phyloP scores from a whole-genome alignment of 2,797 vertebrate species.

The Semaprochilodus insignis region DNA sequence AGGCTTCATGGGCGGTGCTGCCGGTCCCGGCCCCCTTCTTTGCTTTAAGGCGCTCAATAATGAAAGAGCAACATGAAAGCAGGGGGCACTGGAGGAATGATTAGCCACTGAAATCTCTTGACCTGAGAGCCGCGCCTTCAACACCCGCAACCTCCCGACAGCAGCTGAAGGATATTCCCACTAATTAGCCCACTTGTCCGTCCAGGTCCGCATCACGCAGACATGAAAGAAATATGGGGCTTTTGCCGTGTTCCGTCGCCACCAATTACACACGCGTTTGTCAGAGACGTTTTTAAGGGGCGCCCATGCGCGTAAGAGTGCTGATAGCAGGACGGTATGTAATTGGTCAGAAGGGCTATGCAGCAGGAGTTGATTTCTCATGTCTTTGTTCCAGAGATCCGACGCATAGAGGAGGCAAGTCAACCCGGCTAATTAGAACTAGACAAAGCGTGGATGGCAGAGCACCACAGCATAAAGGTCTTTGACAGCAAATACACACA shows the following conservation, averaged over 20 bases:
- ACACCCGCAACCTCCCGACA: conserved; percentile 34
- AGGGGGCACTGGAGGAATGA: conserved; percentile 54
- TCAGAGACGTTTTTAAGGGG: conserved; percentile 55
- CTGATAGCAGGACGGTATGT: conserved; percentile 57
- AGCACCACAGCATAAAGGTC: conserved; percentile 41
- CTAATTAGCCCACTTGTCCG: conserved; percentile 70
- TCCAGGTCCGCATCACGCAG: conserved; percentile 34
- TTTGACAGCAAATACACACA: conserved; percentile 52
- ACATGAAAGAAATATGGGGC: conserved; percentile 55
- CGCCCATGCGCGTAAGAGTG: conserved; percentile 62
- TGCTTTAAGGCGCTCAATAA: conserved; percentile 64
- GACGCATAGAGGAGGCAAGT: conserved; percentile 22
- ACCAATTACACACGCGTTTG: conserved; percentile 67
- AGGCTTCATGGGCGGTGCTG: conserved; percentile 13
- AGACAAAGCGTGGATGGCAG: conserved; percentile 39
- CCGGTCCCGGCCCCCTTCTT: conserved; percentile 35
- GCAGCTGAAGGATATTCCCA: conserved; percentile 63
- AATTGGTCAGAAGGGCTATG: conserved; percentile 57
- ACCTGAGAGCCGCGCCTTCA: conserved; percentile 42
- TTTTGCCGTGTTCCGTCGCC: conserved; percentile 61
- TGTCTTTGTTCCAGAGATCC: conserved; percentile 38
- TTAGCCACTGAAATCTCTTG: conserved; percentile 52
- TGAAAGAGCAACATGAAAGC: conserved; percentile 59
- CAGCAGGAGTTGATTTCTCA: conserved; percentile 35
- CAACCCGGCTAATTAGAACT: conserved; percentile 56